Base-by-base conservation (phyloP, 2,797 vertebrate genomes). In the Echeneis naucrates region DNA sequence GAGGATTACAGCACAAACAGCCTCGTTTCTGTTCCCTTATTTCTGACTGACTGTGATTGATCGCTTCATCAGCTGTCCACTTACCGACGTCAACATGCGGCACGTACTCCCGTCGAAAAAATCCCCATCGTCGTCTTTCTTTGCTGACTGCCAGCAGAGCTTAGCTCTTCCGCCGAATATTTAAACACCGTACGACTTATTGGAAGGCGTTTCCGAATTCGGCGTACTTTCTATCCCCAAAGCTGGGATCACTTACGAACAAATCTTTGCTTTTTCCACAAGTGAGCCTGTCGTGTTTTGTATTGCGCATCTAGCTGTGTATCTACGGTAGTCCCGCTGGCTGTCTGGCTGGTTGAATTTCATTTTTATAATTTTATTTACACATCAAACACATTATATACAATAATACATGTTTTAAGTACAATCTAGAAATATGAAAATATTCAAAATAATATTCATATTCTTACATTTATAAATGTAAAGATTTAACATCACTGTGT, bases 91-190 rank as follows among this genome's bases (percentile, higher is more conserved):
- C 0, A 2, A 26, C n/a, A 14, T n/a, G 13, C 23, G n/a, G 33
- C 45, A 52, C 48, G 47, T 27, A 76, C 4, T 58, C 1, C n/a
- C 2, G 45, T 40, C 0, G 35, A 48, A 54, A n/a, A 50, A 3
- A 14, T 26, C 4, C 4, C 0, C 1, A 1, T 38, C 53, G 2
- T 23, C 27, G 26, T 3, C 8, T 62, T 54, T 50, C 2, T 37
- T 23, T 35, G 14, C 12, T 1, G 52, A 11, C 14, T 0, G 1
- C 4, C 8, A 27, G 10, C 4, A 0, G 2, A 8, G 11, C 2
- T 2, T 8, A 9, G 0, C 1, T 0, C 0, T 0, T 13, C 4
- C 2, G 62, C 6, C 0, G 4, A 8, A 14, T 3, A 4, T 40
- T 0, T 17, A 8, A 38, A 40, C 47, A 4, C 12, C 14, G 27